Evolutionary conservation across 2,888 invertebrate genomes (phyloP), one percentile per base, ranked within the genome.

Genomic region (Cataglyphis altisquamis): DNA sequence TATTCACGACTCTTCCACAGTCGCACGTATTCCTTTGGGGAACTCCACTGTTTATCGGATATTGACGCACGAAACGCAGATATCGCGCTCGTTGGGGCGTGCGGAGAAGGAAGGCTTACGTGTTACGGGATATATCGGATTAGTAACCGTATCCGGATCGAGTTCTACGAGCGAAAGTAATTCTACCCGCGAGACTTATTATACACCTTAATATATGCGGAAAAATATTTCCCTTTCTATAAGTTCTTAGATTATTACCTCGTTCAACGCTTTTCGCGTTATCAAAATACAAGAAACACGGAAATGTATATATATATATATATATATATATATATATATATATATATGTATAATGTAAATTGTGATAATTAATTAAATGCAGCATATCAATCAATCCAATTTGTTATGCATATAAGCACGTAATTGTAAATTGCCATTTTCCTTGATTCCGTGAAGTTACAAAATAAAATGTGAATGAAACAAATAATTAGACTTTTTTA

Each of bases 111-210:
- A 66, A 55, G 25, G n/a, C 52, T 52, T 52, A 21, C 21, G 63
- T n/a, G 18, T 75, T 66, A 75, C 52, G 52, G 52, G 52, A 64
- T 75, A 75, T 75, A 52, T 48, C 52, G 75, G 75, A 75, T 75
- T 75, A 75, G 39, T 18, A 52, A 52, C 66, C 12, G n/a, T 29
- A 75, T 48, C 36, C 66, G 52, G 52, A 66, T 75, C 52, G 52
- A 29, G 52, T 75, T 75, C 39, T 64, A 66, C n/a, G 9, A 12
- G 52, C 25, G 75, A 75, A 55, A 75, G 75, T 75, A 25, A 39
- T 39, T 75, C 64, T 45, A 25, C 36, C 8, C 48, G 21, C n/a
- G 21, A 62, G 15, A 62, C 36, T 21, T 32, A 63, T 18, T 21
- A 21, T n/a, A 29, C 21, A 3, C 9, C 12, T 9, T 75, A 32